Percentiles rank a stretch among this genome's conserved stretches.
Conservation (phyloP, 2,888 invertebrate species). For the Eristalis intricaria region DNA sequence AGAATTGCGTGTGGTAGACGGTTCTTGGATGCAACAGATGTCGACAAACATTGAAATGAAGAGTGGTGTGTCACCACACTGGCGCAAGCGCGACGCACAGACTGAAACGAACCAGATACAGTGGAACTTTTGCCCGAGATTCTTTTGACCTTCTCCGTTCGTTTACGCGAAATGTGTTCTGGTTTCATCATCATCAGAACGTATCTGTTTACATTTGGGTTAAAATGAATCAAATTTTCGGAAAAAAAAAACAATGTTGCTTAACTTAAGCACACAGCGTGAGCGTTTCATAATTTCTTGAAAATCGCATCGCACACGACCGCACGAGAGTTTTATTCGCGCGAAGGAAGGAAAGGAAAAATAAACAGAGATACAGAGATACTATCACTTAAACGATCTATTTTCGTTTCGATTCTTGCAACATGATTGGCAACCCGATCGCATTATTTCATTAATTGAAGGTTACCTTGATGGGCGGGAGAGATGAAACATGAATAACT, state of each 20-base stretch:
- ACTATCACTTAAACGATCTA: slow-evolving; percentile 65
- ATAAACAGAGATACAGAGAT: slow-evolving; percentile 33
- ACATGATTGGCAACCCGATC: slow-evolving; percentile 66
- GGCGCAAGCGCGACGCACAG: not conserved
- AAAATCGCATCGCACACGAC: slow-evolving; percentile 43
- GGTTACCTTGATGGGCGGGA: slow-evolving; percentile 47
- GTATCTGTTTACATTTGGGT: slow-evolving; percentile 67
- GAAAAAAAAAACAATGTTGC: slow-evolving; percentile 23
- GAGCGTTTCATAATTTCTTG: slow-evolving; percentile 44
- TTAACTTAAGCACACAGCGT: slow-evolving; percentile 15
- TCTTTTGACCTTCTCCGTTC: slow-evolving; percentile 63
- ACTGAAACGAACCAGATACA: not conserved
- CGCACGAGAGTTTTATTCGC: slow-evolving; percentile 16
- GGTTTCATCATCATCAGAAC: slow-evolving; percentile 58
- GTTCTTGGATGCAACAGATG: slow-evolving; percentile 16
- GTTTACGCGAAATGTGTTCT: slow-evolving; percentile 67
- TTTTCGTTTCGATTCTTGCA: slow-evolving; percentile 66
- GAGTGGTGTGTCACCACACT: slow-evolving; percentile 41
- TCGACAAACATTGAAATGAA: slow-evolving; percentile 36
- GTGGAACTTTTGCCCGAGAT: slow-evolving; percentile 50
- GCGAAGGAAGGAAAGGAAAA: slow-evolving; percentile 6
- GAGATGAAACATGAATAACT: not conserved
- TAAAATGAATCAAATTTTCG: slow-evolving; percentile 50
- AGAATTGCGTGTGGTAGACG: slow-evolving; percentile 3
- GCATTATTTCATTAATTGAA: slow-evolving; percentile 54